Base-by-base conservation (phyloP, 2,113 vertebrate genomes). In the Ovibos moschatus region DNA sequence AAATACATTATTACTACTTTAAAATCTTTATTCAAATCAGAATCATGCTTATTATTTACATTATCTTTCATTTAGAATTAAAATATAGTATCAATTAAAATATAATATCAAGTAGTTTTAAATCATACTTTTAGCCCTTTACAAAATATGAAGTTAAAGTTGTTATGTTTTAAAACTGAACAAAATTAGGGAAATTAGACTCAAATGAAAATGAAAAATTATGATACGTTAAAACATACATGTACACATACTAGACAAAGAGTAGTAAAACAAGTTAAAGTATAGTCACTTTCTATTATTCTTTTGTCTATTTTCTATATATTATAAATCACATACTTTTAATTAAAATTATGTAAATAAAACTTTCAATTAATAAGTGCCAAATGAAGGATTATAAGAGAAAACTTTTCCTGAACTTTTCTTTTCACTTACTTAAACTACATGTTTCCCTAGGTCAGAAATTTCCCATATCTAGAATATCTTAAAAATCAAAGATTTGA, bases 21-120 rank as follows among this genome's bases (percentile, higher is more conserved):
- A 97, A 99, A 98, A 62, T 83, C 76, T 98, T 99, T 98, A 99
- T 98, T 99, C 94, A 91, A 91, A 90, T 98, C 97, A 95, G 90
- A 43, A 90, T 92, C 90, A 40, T 95, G 98, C 79, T 98, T 97
- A 98, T 55, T 95, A 97, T 97, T 94, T 97, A 98, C 47, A 98
- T 97, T 97, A 97, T 92, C 97, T 96, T 98, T 98, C 98, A 98
- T 11, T 91, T 93, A 96, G 86, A 98, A 96, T 96, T 95, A 96
- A 97, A 97, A 89, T 62, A 57, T 92, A 81, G 33, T 82, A 6
- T 89, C 81, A 98, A 95, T 62, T 87, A 96, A 97, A 97, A 89
- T 62, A 45, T 92, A 81, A 50, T 76, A 6, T 86, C 78, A 98
- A 95, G 60, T 85, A 71, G n/a, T 71, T 92, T 97, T 7, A 2